Base-by-base conservation (phyloP, 2,113 vertebrate species). In the Lophura nycthemera region DNA sequence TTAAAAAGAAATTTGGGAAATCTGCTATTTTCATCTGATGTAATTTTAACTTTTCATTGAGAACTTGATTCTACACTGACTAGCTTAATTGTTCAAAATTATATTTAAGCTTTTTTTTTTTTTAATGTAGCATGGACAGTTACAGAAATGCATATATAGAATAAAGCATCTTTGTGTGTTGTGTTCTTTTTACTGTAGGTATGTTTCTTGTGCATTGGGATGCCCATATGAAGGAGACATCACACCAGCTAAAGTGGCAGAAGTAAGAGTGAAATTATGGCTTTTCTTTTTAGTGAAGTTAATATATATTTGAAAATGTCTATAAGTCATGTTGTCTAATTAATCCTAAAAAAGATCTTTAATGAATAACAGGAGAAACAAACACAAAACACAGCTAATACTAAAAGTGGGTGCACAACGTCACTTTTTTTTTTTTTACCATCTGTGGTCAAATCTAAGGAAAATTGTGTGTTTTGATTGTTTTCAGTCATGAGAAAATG, bases 151-250 rank as follows among this genome's bases (percentile, higher is more conserved):
- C 14, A 5, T 36, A 42, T 88, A 66, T 86, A 84, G 32, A 88
- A 2, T 21, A 67, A 92, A 38, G 8, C 69, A 92, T 81, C 4
- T 32, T 43, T 93, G 4, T 96, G 5, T 96, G 10, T 36, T 89
- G 56, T 83, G 56, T 83, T 94, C 38, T 97, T 96, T 97, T 95
- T 80, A 20, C 78, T 96, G 64, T 91, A 99, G 99, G 89, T 99
- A 99, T 86, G 98, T 99, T 61, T 99, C 99, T 10, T 99, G 99
- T 97, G 98, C 97, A 12, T 96, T 99, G 75, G 99, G 99, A 89
- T 99, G 99, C 76, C 99, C 99, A 2, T 98, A 99, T 50, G 99
- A 99, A 97, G 99, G 99, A 98, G 95, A 92, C 21, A 81, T 99
- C 75, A 56, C 95, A 45, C 98, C 98, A 24, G 96, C 97, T 65